Evolutionary conservation across 2,113 vertebrate species (phyloP), one percentile per base, ranked within the genome.

Genomic region (Hyaena hyaena): DNA sequence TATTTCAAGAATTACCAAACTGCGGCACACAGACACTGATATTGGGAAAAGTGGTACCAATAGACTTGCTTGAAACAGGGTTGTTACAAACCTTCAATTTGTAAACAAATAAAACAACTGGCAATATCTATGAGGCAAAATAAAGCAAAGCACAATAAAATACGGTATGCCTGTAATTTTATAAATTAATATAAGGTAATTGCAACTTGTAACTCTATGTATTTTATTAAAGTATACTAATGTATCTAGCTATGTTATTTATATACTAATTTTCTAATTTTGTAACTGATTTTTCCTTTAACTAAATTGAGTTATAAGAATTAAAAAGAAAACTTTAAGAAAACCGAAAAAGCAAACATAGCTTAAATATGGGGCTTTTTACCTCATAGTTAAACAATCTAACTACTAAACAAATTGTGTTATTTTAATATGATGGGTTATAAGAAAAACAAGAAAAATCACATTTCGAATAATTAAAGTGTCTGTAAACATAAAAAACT

Each of bases 321-420:
- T 23, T n/a, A 17, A 95, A 83, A 0, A 16, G 96, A 19, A 97
- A 97, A 10, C 12, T 0, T 31, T 10, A 85, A 15, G 2, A 90
- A 96, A 80, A 93, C 4, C 96, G 63, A 81, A 77, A 65, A 21
- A 17, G 1, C 10, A 96, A 80, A 98, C 71, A 76, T 48, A n/a
- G 28, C 88, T 68, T 96, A 79, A 94, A 12, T 0, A 19, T 71
- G 45, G 45, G 11, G 39, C 66, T 92, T 53, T 53, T 81, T n/a
- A 68, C 5, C 26, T 93, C 69, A 87, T 0, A 94, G 23, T 48
- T 85, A 97, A 96, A 88, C 5, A 79, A 35, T 73, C 15, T 28
- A 53, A 85, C 80, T 68, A 63, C 28, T 90, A 76, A 76, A 73
- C 43, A 50, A 31, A 80, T 23, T 43, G 1, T 77, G 15, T 0